Evolutionary conservation across 1,140 invertebrate species (phyloP), one percentile per base, ranked within the genome.

Genomic region (Lordiphosa stackelbergi): DNA sequence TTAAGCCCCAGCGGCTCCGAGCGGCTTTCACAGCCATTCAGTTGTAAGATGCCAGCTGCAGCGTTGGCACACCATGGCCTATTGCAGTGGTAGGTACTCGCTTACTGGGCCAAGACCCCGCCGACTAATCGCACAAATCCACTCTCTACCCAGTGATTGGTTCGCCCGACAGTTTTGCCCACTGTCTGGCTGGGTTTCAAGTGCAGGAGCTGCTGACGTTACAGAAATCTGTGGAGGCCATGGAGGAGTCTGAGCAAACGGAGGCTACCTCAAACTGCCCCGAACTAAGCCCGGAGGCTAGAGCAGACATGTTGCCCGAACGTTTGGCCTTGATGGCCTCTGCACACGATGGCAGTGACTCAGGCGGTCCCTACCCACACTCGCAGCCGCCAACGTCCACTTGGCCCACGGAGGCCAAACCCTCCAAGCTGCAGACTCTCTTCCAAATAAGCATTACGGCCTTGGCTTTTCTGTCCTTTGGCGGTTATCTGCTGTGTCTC

Each of bases 381-480:
- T 53, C 43, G 46, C 54, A 64, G 7, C 40, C 43, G 19, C 31
- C 53, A 16, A 42, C 57, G 2, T 35, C 62, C 51, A 73, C 22
- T 62, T 88, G 58, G 88, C 43, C 43, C 10, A 60, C 57, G 54
- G 85, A 86, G 4, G 89, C 75, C 88, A 90, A 74, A 90, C 90
- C 63, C 79, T 90, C 84, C 55, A 91, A 90, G 87, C 75, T 93
- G 55, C 92, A 91, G 47, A 93, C 90, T 74, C 90, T 93, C 65
- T 93, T 95, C 69, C 91, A 94, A 43, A 88, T 93, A 13, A 91
- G 93, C 0, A 89, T 95, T 4, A 94, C 93, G 0, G 91, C 93
- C 0, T 85, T 95, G 10, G 92, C 94, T 0, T 95, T 95, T 85
- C 79, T 94, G 2, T 93, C 93, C 0, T 95, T 95, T 66, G 94